Evolutionary conservation across 2,888 invertebrate species (phyloP), one percentile per base, ranked within the genome.

Genomic region (Electrophaes corylata): DNA sequence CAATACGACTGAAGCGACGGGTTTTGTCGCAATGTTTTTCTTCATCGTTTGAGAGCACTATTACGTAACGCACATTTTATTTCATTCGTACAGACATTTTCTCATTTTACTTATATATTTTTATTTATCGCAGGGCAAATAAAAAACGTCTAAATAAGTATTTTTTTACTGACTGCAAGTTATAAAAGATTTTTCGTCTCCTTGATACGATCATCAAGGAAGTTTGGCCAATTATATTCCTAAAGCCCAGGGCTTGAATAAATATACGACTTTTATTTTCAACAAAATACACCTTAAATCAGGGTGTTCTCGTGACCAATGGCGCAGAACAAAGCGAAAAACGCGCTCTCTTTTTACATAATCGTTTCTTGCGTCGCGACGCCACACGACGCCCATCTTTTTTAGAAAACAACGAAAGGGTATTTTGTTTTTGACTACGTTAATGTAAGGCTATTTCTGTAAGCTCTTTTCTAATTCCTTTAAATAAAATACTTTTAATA

Each of bases 281-380:
- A 29, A 10, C 26, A 10, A 23, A 20, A 45, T 19, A 20, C 3
- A 49, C 33, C 35, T 46, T 23, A 48, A 14, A 20, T 47, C 47
- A 16, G 18, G 3, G 26, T 48, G 29, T 45, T 45, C n/a, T 16
- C 19, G 3, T 14, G 33, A 10, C 20, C 41, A 43, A 43, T 50
- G 43, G 31, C 33, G 19, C 50, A 35, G 50, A 51, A 51, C 39
- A 31, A 37, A 40, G 40, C 31, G 19, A 29, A 39, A 41, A 50
- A 41, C 33, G 29, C 20, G 18, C 18, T n/a, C 20, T 35, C 33
- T 16, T 31, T 48, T 43, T 23, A 41, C 33, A 35, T 43, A 51
- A 23, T 43, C 43, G 43, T 51, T 51, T 49, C 40, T 51, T 41
- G 2, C 29, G 16, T 29, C 31, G 16, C 45, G n/a, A n/a, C 45